Conservation (phyloP, 2,888 invertebrate species). For the Lasioglossum marginatum region DNA sequence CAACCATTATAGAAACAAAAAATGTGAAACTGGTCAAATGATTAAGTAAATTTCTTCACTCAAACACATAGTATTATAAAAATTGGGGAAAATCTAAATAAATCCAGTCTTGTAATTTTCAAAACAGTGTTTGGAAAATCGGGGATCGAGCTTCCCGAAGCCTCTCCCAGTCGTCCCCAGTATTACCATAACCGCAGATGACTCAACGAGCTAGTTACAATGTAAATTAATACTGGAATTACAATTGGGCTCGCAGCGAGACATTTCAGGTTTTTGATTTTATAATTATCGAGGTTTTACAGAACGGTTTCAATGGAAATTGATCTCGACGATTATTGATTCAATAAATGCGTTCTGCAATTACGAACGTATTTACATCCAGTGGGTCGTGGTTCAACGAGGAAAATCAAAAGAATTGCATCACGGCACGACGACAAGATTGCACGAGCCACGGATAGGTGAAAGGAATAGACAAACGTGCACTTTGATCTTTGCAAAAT, state of each 20-base stretch:
- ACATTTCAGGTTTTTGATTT: not conserved
- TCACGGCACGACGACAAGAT: conserved; percentile 31
- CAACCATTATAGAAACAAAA: no score
- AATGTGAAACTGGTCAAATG: no score
- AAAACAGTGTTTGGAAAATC: conserved; percentile 28
- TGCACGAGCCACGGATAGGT: conserved; percentile 43
- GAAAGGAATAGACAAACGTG: conserved; percentile 44
- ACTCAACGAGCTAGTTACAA: not conserved
- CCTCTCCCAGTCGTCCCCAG: not conserved
- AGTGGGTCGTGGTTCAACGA: conserved; percentile 33
- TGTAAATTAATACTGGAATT: not conserved
- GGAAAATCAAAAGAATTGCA: conserved; percentile 16
- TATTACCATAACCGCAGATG: not conserved
- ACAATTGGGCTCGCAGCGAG: not conserved
- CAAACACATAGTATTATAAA: no score
- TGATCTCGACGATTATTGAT: not conserved
- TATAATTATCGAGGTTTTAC: not conserved
- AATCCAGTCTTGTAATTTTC: no score
- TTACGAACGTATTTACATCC: not conserved
- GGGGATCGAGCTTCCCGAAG: conserved; percentile 1
- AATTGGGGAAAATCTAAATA: no score
- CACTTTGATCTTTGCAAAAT: conserved; percentile 36
- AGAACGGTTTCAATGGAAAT: not conserved
- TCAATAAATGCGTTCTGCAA: not conserved
- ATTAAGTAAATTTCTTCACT: no score